phyloP scores from a whole-genome alignment of 2,113 vertebrate genomes.

The Ceuthmochares aereus region DNA sequence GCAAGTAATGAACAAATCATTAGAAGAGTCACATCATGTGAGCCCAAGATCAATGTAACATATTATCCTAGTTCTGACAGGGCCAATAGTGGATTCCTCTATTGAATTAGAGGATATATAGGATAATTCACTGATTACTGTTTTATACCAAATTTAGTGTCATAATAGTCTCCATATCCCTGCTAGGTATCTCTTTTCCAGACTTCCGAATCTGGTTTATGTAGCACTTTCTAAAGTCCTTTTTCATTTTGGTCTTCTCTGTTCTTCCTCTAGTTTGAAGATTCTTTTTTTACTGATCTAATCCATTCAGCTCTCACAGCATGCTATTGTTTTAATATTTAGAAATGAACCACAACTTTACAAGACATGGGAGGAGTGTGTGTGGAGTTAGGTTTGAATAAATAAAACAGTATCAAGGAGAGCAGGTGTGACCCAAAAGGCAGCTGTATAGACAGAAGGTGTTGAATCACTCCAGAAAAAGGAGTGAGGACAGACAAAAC shows the following conservation, averaged over 20 bases:
- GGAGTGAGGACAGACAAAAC: neutral
- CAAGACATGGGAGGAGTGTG: neutral
- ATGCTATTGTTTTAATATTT: neutral
- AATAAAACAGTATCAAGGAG: neutral
- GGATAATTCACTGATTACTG: neutral
- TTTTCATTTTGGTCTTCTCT: neutral
- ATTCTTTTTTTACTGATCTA: neutral
- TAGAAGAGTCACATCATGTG: neutral
- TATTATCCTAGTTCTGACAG: neutral
- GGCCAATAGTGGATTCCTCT: neutral
- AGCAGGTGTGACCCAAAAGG: neutral
- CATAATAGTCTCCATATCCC: neutral
- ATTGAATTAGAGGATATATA: neutral
- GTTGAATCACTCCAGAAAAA: neutral
- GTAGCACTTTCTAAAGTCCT: neutral
- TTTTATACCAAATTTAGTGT: neutral
- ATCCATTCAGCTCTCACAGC: neutral
- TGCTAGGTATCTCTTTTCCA: neutral
- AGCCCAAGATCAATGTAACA: neutral
- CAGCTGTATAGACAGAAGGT: neutral
- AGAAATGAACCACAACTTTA: neutral
- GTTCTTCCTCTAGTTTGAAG: neutral
- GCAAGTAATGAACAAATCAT: neutral
- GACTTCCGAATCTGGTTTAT: neutral
- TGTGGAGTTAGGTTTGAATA: neutral